These are phyloP conservation scores for Aspidiotus destructor DNA, from an alignment of 2,888 invertebrate genomes.

Conservation along the genomic window DNA sequence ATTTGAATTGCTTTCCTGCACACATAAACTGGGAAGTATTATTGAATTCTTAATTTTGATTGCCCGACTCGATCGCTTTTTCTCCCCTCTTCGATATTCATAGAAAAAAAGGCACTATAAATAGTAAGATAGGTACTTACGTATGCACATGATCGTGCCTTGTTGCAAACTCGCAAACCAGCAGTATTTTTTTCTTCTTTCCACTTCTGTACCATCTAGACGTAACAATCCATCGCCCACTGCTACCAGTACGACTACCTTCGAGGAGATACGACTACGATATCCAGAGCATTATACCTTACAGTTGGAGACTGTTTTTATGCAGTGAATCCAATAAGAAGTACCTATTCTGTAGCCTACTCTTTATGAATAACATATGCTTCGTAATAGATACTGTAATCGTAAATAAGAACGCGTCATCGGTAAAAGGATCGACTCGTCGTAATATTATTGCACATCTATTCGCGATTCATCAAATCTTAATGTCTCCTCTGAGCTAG, in stretches of 20 bases:
- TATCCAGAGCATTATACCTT: too few relatives aligned
- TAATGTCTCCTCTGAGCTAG: too few relatives aligned
- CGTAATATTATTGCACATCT: too few relatives aligned
- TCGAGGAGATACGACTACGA: too few relatives aligned
- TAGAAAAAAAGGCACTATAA: neutral
- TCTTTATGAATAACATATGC: too few relatives aligned
- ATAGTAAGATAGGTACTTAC: neutral
- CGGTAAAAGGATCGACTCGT: too few relatives aligned
- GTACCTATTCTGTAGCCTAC: too few relatives aligned
- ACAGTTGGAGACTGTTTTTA: too few relatives aligned
- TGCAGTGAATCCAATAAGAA: too few relatives aligned
- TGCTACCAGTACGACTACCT: conserved; percentile 9
- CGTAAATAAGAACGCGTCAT: too few relatives aligned
- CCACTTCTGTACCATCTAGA: neutral
- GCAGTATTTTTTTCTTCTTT: neutral
- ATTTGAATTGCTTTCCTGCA: neutral
- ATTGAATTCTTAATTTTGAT: neutral
- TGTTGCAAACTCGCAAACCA: neutral
- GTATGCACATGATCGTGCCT: conserved; percentile 4
- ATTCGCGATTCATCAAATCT: too few relatives aligned
- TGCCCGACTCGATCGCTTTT: neutral
- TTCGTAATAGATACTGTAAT: too few relatives aligned
- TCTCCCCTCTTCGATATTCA: neutral
- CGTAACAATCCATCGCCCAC: conserved; percentile 7
- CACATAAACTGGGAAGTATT: neutral